Evolutionary conservation across 2,888 invertebrate species (phyloP).

Genomic region (Chymomyza fuscimana): DNA sequence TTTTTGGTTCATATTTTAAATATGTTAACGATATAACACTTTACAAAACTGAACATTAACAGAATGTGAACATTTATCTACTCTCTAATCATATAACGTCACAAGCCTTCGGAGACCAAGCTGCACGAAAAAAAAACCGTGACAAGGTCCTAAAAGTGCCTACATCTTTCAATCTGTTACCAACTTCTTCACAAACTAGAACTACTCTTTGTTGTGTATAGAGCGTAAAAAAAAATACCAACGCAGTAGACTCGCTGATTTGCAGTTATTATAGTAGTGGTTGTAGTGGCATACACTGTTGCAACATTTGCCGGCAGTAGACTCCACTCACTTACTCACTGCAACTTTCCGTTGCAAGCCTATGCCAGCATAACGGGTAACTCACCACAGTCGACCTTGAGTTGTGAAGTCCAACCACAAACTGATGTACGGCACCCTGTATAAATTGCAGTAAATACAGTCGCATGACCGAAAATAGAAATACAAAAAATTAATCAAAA

Average conservation of each 20-base stretch:
- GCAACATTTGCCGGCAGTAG: constrained; percentile 38
- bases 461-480: constrained; percentile 49
- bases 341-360: background rate
- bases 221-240: background rate
- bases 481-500: constrained; percentile 58
- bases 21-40: no score
- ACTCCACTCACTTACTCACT: background rate
- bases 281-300: constrained; percentile 48
- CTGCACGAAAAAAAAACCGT: background rate
- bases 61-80: no score
- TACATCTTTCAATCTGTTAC: background rate
- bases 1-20: no score
- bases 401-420: background rate
- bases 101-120: no score
- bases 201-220: constrained; percentile 9
- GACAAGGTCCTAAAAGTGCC: background rate
- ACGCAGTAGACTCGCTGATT: constrained; percentile 21
- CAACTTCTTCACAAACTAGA: background rate
- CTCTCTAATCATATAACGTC: no score
- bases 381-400: constrained; percentile 36
- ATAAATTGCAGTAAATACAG: constrained; percentile 8
- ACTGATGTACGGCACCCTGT: constrained; percentile 40
- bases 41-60: no score
- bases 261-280: constrained; percentile 16
- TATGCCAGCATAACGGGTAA: background rate